Percentiles rank a stretch among this genome's conserved stretches.
Evolutionary conservation across 2,113 vertebrate genomes (phyloP).

Genomic region (Muntiacus muntjak): DNA sequence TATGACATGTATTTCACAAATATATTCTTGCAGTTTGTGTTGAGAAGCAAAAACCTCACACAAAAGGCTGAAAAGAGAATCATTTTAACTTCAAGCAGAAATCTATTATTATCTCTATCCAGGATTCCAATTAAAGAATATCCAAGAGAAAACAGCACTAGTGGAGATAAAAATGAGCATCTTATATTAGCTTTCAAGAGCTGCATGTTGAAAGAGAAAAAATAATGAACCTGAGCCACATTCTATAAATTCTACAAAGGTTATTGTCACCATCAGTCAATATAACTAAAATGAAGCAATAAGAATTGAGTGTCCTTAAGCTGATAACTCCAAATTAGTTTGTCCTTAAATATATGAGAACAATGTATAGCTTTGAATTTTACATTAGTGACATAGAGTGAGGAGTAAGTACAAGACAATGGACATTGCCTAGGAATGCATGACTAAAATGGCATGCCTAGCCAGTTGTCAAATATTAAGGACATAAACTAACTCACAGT

Average conservation of each 20-base stretch:
- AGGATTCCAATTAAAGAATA: slow-evolving; percentile 61
- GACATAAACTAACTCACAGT: background rate
- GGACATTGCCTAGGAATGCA: background rate
- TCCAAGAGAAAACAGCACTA: slow-evolving; percentile 44
- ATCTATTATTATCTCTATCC: slow-evolving; percentile 48
- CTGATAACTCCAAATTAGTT: background rate
- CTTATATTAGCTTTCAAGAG: slow-evolving; percentile 44
- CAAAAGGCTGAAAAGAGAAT: slow-evolving; percentile 43
- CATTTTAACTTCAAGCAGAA: slow-evolving; percentile 36
- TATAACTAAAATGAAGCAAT: background rate
- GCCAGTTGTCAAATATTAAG: background rate
- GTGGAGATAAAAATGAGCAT: slow-evolving; percentile 17
- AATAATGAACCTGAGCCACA: background rate
- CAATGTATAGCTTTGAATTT: background rate
- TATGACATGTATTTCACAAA: slow-evolving; percentile 30
- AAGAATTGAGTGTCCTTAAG: background rate
- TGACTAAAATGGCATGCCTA: background rate
- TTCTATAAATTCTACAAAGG: background rate
- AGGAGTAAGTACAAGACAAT: background rate
- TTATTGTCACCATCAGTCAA: slow-evolving; percentile 1
- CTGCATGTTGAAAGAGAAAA: slow-evolving; percentile 30
- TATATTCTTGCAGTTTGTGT: background rate
- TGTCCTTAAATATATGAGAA: background rate
- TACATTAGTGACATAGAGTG: background rate
- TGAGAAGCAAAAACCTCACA: background rate